Conservation (phyloP, 2,113 vertebrate species). For the Jacana jacana region DNA sequence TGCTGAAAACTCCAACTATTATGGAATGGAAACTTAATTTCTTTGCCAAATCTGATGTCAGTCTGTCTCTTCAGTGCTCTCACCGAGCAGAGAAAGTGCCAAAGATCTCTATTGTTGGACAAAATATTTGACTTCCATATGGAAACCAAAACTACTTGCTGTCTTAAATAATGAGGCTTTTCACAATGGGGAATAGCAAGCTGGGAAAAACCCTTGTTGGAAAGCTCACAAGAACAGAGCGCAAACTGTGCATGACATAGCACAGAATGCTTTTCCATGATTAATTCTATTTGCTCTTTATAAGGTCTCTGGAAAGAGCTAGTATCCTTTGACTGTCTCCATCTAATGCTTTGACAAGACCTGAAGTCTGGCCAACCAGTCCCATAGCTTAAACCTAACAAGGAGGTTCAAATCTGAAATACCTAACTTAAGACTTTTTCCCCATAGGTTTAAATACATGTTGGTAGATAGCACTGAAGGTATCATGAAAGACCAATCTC, state of each 20-base stretch:
- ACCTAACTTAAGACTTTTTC: neutral
- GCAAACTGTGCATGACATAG: neutral
- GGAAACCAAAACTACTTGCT: neutral
- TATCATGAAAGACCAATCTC: slow-evolving; percentile 43
- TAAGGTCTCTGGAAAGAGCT: neutral
- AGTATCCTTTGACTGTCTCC: neutral
- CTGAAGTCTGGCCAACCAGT: neutral
- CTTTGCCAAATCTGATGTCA: neutral
- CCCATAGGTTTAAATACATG: slow-evolving; percentile 68
- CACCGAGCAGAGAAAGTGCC: neutral
- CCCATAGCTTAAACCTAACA: neutral
- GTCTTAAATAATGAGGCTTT: neutral
- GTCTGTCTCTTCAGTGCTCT: neutral
- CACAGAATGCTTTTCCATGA: neutral
- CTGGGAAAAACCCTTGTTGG: neutral
- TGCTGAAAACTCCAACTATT: neutral
- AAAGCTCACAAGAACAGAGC: neutral
- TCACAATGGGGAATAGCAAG: neutral
- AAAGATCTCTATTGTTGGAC: neutral
- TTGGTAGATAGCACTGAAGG: slow-evolving; percentile 39
- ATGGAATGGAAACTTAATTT: neutral
- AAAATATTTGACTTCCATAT: neutral
- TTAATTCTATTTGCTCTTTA: neutral
- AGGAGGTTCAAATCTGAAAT: neutral
- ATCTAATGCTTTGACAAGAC: neutral